Evolutionary conservation across 2,113 vertebrate species (phyloP).

Genomic region (Telmatochromis brachygnathus): DNA sequence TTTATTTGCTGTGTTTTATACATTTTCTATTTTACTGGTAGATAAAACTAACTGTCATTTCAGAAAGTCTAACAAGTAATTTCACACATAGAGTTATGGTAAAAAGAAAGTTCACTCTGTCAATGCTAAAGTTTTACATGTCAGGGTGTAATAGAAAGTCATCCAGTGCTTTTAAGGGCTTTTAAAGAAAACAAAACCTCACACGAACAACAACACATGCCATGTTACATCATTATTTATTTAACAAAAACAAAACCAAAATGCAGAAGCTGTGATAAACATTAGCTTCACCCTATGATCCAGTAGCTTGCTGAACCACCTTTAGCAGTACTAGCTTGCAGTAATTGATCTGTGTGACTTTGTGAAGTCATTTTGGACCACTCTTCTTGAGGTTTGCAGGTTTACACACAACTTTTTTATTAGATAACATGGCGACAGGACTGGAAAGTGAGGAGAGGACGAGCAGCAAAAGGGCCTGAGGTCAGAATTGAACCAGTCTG

Average conservation of each 20-base stretch:
- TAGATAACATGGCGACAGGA: neutral
- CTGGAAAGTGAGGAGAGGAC: neutral
- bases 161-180: neutral
- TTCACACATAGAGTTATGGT: neutral
- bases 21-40: neutral
- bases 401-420: neutral
- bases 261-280: neutral
- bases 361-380: neutral
- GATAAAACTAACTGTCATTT: neutral
- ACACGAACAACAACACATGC: neutral
- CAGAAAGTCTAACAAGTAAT: neutral
- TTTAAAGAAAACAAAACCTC: neutral
- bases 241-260: neutral
- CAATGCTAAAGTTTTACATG: neutral
- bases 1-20: neutral
- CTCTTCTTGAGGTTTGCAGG: neutral
- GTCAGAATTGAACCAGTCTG: neutral
- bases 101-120: neutral
- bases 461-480: neutral
- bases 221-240: neutral
- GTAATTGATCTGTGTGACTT: neutral
- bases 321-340: neutral
- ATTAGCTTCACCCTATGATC: neutral
- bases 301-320: neutral
- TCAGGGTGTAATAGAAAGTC: neutral